Base-by-base conservation (phyloP, 1,140 invertebrate species). In the Drosophila novamexicana region DNA sequence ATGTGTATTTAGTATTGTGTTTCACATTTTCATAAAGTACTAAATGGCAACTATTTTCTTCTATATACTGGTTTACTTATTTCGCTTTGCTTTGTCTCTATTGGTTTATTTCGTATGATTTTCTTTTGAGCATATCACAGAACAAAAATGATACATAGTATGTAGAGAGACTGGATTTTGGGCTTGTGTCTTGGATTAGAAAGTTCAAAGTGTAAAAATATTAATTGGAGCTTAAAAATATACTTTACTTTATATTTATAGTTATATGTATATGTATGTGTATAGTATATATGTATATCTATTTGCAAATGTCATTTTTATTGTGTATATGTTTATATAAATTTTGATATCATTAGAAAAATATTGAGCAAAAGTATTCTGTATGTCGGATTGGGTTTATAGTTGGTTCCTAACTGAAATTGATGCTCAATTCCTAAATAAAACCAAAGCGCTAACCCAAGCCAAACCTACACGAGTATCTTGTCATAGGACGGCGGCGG, bases 401-500 rank as follows among this genome's bases (percentile, higher is more conserved):
- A 37, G 39, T 5, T 54, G 59, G 12, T 36, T 49, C 49, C 61
- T 37, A 77, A 77, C 64, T 77, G 69, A 63, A 80, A 81, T 65
- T 74, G 74, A 80, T 57, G 74, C 78, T 83, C 80, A 83, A 83
- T 84, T 81, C 77, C 67, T 78, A 49, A 56, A 29, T 7, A 63
- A 69, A 70, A 52, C 53, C 47, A 64, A 52, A 62, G 47, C 39
- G 29, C 50, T 68, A 36, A 16, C 42, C 14, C 53, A 52, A 67
- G 36, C 45, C 59, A 73, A 67, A 37, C 39, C 90, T 92, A 92
- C 36, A 92, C 91, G 69, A 94, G 91, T 65, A 94, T 93, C 76
- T 94, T 94, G 71, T 94, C 94, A 69, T 94, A 94, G 70, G 94
- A 94, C 50, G 94, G 94, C 42, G 94, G 94, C 44, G 94, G 94